Conservation (phyloP, 2,113 vertebrate species). For the Istiophorus platypterus region DNA sequence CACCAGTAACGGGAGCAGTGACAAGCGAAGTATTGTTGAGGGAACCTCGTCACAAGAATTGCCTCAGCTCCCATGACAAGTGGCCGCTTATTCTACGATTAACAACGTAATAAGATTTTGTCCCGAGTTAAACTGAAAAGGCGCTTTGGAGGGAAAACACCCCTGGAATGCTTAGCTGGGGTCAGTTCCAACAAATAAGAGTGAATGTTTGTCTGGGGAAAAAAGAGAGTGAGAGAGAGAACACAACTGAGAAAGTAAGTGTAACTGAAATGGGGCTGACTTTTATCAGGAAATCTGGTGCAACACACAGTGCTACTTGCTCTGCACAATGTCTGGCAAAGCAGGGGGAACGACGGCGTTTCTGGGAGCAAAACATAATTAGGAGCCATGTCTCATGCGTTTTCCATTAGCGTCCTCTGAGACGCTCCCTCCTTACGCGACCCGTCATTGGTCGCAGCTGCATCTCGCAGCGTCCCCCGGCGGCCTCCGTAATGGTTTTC, state of each 20-base stretch:
- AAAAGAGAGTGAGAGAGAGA: not conserved
- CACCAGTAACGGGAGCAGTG: not conserved
- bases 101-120: constrained; percentile 82
- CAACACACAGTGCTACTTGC: not conserved
- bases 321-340: not conserved
- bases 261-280: not conserved
- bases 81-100: constrained; percentile 54
- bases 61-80: constrained; percentile 62
- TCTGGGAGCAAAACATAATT: not conserved
- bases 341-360: not conserved
- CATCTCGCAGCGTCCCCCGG: constrained; percentile 34
- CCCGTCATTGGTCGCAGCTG: constrained; percentile 41
- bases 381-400: not conserved
- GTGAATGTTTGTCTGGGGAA: constrained; percentile 16
- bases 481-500: constrained; percentile 36
- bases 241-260: not conserved
- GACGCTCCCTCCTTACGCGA: constrained; percentile 7
- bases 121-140: constrained; percentile 76
- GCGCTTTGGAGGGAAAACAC: constrained; percentile 73
- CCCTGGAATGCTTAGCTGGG: constrained; percentile 72
- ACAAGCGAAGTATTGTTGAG: constrained; percentile 35
- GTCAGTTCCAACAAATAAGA: constrained; percentile 33
- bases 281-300: not conserved
- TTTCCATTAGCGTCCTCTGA: not conserved
- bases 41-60: constrained; percentile 31